Base-by-base conservation (phyloP, 2,888 invertebrate genomes). In the Ectobius pallidus region DNA sequence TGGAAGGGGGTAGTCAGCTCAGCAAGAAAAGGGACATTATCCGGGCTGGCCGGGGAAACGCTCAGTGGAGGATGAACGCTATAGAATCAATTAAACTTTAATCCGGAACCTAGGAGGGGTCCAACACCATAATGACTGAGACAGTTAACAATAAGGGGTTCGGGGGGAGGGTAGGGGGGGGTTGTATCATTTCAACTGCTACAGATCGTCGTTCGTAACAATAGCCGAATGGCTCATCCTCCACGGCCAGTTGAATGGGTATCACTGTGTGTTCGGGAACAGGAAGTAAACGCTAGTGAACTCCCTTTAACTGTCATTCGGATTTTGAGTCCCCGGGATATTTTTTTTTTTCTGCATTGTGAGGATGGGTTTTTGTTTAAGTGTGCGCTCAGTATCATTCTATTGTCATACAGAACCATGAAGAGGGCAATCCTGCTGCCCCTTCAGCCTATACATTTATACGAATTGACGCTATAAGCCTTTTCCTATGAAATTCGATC, bases 31-130 rank as follows among this genome's bases (percentile, higher is more conserved):
- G 39, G 69, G 42, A 55, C 42, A 16, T 39, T 58, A 58, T 58
- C 58, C 58, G 58, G 58, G 3, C 18, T 25, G 16, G 58, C 58
- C 58, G 58, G 58, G 65, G 44, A 27, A 46, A 65, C 27, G 65
- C 30, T 58, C 65, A 65, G 27, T 14, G 27, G 46, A 65, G 65
- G 46, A 65, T 65, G 65, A 65, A 65, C 46, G 46, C 65, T 22
- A 46, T 65, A 46, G 84, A 86, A 86, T 87, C 86, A 86, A 87
- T 86, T 87, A 86, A 86, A 86, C 84, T 85, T 85, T 85, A 86
- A 86, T 86, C 86, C 86, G 86, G 86, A 86, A 86, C 86, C 83
- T 78, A 78, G 30, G 61, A 30, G 63, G 46, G 58, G 58, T 27
- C 16, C 58, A 20, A 58, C 30, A 58, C 32, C 30, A 73, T 72